phyloP scores from a whole-genome alignment of 1,140 invertebrate genomes.

The Campoletis sonorensis region DNA sequence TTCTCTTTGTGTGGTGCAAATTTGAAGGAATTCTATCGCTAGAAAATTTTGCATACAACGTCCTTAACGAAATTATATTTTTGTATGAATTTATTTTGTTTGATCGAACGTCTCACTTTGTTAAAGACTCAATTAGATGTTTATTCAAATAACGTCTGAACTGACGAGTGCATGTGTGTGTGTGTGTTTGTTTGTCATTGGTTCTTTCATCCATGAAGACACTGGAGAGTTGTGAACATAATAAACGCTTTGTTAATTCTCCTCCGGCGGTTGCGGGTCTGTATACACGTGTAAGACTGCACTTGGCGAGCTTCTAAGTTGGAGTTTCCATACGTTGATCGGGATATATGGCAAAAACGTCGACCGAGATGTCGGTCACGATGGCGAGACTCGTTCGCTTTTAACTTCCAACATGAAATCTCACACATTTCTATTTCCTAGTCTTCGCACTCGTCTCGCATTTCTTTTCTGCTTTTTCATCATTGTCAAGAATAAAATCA shows the following conservation, averaged over 20 bases:
- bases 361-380: not conserved
- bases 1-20: too few relatives aligned
- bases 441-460: not conserved
- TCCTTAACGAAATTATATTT: too few relatives aligned
- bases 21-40: too few relatives aligned
- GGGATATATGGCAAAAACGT: not conserved
- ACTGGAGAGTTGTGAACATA: not conserved
- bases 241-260: not conserved
- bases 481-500: too few relatives aligned
- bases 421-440: not conserved
- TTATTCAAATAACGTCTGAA: not conserved
- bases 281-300: not conserved
- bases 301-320: slow-evolving; percentile 5
- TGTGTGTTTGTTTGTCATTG: too few relatives aligned
- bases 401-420: not conserved
- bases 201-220: not conserved
- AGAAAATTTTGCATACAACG: too few relatives aligned
- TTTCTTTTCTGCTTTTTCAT: not conserved
- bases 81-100: too few relatives aligned
- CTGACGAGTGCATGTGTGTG: not conserved
- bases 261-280: not conserved
- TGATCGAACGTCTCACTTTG: too few relatives aligned
- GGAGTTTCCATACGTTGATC: not conserved
- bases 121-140: not conserved
- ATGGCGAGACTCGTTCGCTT: not conserved